Evolutionary conservation across 1,140 invertebrate species (phyloP), one percentile per base, ranked within the genome.

Genomic region (Calephelis nemesis): DNA sequence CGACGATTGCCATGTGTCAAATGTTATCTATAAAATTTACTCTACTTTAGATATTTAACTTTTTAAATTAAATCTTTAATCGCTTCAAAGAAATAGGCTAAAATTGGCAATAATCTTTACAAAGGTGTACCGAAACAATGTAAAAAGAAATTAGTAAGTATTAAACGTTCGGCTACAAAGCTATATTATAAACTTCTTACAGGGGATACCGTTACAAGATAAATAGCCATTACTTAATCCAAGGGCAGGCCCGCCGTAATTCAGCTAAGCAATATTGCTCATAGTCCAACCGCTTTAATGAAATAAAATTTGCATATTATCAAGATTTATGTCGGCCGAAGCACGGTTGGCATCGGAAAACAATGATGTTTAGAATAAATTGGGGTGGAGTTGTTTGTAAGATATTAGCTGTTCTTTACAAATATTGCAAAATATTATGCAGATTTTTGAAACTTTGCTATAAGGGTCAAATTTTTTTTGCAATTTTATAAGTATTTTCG

Each of bases 281-380:
- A 84, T 84, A 81, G 85, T 79, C 84, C 81, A 76, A 88, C 88
- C 84, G 84, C 83, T 82, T 83, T 90, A 90, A 90, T 90, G 88
- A 90, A 90, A 90, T 90, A 85, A 87, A 88, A 90, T 90, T 90
- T 84, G 86, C 88, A 88, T 90, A 90, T 84, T 81, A 83, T 80
- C 74, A 84, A 88, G 88, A 90, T 90, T 90, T 90, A 90, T 88
- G 78, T 72, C 66, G 47, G 64, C 69, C 63, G 70, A 77, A 76
- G 39, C 64, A 54, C 65, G 71, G 69, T 69, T 74, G 75, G 74
- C 75, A 85, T 87, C 62, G 83, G 75, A 79, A 82, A 89, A 83
- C 84, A 86, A 86, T 87, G 84, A 82, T 84, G 80, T 54, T 54
- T 54, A 65, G 63, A 66, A 71, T 65, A 73, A 69, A 70, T 63